Evolutionary conservation across 2,888 invertebrate species (phyloP), one percentile per base, ranked within the genome.

Genomic region (Phengaris arion): DNA sequence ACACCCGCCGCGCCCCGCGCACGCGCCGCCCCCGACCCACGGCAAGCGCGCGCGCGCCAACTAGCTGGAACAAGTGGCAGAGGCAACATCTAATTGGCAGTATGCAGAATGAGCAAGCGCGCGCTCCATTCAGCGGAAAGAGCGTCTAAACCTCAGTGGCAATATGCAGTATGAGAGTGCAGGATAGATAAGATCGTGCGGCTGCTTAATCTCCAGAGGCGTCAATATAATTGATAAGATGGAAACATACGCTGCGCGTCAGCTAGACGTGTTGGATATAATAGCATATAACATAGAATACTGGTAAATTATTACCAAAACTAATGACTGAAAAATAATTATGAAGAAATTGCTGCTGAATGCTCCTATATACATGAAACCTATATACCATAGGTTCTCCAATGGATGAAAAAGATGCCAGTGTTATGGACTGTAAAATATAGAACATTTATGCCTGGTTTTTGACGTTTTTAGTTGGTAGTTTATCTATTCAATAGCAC

Each of bases 11-110:
- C 77, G 81, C 2, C 83, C 83, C 8, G 81, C 83, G 76, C 85
- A 82, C 77, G 80, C 83, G 75, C 85, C 84, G 72, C 82, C 81
- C 73, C 81, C 84, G 22, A 78, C 82, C 15, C 86, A 85, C 78
- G 82, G 87, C 54, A 87, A 89, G 82, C 85, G 90, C 1, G 86
- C 92, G 15, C 85, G 92, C 52, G 91, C 92, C 82, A 91, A 90
- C 86, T 92, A 85, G 57, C 35, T 6, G 64, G 64, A 35, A 35
- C 6, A 64, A 64, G 35, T 22, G 35, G 22, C 9, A 55, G 6
- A 46, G 46, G 68, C 68, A 48, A 51, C 69, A 15, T 35, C 22
- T 59, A 59, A 15, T 15, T 59, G 15, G 15, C 59, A 15, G 59
- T 22, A 22, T 59, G 5, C 59, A 22, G 35, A 35, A 35, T 35